phyloP scores from a whole-genome alignment of 2,113 vertebrate species.

The Vidua macroura region DNA sequence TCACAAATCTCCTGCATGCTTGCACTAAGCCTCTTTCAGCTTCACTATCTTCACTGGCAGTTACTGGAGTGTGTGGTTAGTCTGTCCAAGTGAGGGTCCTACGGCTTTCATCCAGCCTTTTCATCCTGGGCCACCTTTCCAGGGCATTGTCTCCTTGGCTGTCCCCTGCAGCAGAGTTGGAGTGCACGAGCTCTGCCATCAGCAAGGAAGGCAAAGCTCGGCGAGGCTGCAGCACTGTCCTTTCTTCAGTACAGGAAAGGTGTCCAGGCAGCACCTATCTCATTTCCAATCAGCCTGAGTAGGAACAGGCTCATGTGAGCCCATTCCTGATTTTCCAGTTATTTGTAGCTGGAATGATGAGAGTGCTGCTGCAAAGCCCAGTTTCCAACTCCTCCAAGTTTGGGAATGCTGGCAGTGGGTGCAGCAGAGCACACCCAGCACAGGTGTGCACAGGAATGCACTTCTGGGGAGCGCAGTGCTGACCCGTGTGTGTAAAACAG shows the following conservation, averaged over 20 bases:
- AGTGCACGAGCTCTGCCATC: neutral
- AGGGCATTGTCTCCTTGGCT: neutral
- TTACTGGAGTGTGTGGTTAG: conserved; percentile 23
- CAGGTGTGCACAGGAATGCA: accelerated
- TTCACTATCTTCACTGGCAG: conserved; percentile 60
- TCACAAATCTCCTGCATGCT: conserved; percentile 65
- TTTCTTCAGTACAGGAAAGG: accelerated
- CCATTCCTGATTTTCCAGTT: neutral
- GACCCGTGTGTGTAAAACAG: neutral
- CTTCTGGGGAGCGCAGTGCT: neutral
- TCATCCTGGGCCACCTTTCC: conserved; percentile 45
- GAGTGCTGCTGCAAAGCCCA: neutral
- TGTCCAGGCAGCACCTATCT: neutral
- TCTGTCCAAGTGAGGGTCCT: conserved; percentile 24
- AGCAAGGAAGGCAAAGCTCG: neutral
- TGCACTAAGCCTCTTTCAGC: conserved; percentile 64
- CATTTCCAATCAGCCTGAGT: neutral
- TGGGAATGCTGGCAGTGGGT: neutral
- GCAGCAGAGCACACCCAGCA: neutral
- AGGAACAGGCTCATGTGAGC: neutral
- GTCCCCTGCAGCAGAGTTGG: neutral
- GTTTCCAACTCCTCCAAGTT: neutral
- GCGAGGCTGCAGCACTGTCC: neutral
- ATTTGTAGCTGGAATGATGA: neutral
- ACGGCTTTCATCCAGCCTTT: conserved; percentile 1